Evolutionary conservation across 2,113 vertebrate genomes (phyloP), one percentile per base, ranked within the genome.

Genomic region (Microcebus murinus): DNA sequence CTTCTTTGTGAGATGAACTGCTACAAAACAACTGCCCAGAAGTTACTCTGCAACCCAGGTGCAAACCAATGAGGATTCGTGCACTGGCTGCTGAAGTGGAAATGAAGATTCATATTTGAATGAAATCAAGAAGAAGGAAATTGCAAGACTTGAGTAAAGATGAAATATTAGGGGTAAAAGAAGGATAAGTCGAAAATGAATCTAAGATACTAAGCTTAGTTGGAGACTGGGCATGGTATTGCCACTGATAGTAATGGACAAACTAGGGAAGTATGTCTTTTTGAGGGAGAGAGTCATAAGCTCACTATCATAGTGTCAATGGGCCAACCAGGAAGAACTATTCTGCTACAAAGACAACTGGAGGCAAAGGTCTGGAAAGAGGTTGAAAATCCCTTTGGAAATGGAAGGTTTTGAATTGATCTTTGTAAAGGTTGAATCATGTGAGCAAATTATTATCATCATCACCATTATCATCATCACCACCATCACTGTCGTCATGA

Each of bases 1-100:
- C 55, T 82, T 74, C 27, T 93, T 79, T 77, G 29, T 96, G 79
- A 82, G 45, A 89, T 81, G 65, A 70, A 63, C 42, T 90, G 63
- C 29, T 48, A 29, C 10, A 63, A 23, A 93, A 59, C n/a, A 63
- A 13, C 71, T 85, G 34, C 29, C 39, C 76, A 29, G 85, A 70
- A 89, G 42, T 68, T 90, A 79, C 27, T 79, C 57, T 50, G 31
- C 21, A 86, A 39, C 42, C 25, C 18, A 34, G 29, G 31, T 55
- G 25, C 77, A 68, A 73, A 36, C 23, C 55, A 91, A 48, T 80
- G 45, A 92, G 23, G 17, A 82, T 42, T 80, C 83, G 10, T 68
- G 14, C 23, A 83, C 25, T 77, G 55, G 48, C 34, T 45, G n/a
- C 61, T 89, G 68, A 90, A 71, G 18, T 92, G 52, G 59, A 86